phyloP scores from a whole-genome alignment of 2,113 vertebrate species.

The Pterocles gutturalis region DNA sequence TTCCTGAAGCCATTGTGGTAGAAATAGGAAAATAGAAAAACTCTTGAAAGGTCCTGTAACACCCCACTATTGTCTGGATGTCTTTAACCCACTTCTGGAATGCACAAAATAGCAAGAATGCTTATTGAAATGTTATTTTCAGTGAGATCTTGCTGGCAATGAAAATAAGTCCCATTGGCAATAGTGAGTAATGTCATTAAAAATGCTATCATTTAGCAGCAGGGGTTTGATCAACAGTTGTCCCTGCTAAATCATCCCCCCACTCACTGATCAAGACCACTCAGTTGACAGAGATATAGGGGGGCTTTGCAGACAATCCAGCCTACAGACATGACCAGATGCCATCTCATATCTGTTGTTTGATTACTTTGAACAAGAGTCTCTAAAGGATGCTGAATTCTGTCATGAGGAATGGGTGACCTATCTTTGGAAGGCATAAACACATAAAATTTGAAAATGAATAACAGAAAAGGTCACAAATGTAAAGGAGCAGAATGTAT shows the following conservation, averaged over 20 bases:
- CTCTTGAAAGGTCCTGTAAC: not conserved
- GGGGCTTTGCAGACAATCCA: not conserved
- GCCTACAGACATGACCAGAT: not conserved
- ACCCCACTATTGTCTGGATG: not conserved
- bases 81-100: not conserved
- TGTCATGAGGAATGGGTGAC: not conserved
- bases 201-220: not conserved
- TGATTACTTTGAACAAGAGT: not conserved
- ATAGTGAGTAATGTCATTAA: not conserved
- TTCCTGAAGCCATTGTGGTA: not conserved
- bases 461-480: not conserved
- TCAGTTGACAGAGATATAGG: not conserved
- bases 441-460: not conserved
- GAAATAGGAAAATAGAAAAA: not conserved
- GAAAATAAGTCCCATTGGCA: not conserved
- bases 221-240: not conserved
- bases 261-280: not conserved
- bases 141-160: not conserved
- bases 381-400: not conserved
- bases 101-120: not conserved
- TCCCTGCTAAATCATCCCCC: not conserved
- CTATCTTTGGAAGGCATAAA: not conserved
- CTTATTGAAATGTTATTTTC: not conserved
- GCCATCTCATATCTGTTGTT: not conserved
- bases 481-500: not conserved